Evolutionary conservation across 2,888 invertebrate genomes (phyloP).

Genomic region (Pelosia muscerda): DNA sequence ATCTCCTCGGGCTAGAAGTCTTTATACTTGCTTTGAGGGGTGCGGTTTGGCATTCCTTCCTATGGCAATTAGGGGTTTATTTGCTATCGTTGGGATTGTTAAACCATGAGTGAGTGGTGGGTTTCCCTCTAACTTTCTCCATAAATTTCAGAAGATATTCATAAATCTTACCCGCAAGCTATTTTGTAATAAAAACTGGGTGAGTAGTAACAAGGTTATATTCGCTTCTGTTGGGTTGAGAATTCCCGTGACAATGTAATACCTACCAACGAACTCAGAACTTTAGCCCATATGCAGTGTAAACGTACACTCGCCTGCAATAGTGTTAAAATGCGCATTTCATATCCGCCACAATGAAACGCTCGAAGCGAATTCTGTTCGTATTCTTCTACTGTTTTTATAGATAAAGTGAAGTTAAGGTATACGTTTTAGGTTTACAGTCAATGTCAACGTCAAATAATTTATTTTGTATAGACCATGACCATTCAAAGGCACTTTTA

Average conservation of each 20-base stretch:
- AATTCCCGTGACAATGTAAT: constrained; percentile 58
- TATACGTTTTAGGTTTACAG: not conserved
- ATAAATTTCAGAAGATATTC: not conserved
- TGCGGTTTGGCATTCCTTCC: no score
- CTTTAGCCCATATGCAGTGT: constrained; percentile 60
- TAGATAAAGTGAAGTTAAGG: not conserved
- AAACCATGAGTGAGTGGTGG: no score
- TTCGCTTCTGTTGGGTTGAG: constrained; percentile 55
- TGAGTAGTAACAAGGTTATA: constrained; percentile 55
- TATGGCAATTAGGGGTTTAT: no score
- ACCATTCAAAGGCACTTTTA: no score
- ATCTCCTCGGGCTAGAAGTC: no score
- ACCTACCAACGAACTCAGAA: constrained; percentile 43
- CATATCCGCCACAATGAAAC: constrained; percentile 3
- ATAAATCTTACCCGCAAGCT: constrained; percentile 15
- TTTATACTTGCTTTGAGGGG: no score
- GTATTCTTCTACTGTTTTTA: not conserved
- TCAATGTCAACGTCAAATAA: no score
- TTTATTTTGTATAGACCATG: no score
- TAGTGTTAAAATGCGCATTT: constrained; percentile 34
- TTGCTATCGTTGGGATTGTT: no score
- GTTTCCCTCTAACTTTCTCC: not conserved
- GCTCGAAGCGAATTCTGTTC: not conserved
- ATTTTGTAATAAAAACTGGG: constrained; percentile 46
- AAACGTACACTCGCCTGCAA: constrained; percentile 38